phyloP scores from a whole-genome alignment of 2,888 invertebrate genomes.

The Diarsia mendica region DNA sequence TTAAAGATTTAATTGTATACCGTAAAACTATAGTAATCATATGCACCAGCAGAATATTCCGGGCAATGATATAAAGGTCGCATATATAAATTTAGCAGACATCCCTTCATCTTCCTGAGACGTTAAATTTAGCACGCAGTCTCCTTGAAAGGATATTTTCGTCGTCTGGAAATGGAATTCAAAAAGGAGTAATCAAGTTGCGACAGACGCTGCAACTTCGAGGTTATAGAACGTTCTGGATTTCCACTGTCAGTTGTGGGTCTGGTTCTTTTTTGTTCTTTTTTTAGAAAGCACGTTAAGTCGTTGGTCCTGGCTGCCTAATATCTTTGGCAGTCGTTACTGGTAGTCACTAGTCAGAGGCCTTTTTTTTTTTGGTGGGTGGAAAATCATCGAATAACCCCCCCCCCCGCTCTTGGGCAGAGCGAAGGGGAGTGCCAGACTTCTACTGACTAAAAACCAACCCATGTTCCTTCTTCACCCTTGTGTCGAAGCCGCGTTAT shows the following conservation, averaged over 20 bases:
- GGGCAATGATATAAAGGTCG: constrained; percentile 26
- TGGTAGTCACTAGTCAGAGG: too few relatives aligned
- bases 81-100: constrained; percentile 16
- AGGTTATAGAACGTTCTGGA: background rate
- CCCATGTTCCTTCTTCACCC: too few relatives aligned
- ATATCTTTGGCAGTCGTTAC: too few relatives aligned
- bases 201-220: background rate
- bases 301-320: too few relatives aligned
- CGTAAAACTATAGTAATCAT: constrained; percentile 32
- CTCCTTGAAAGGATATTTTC: constrained; percentile 49
- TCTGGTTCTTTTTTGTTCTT: background rate
- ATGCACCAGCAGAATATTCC: background rate
- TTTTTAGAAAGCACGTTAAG: too few relatives aligned
- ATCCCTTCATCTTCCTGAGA: constrained; percentile 36
- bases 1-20: constrained; percentile 29
- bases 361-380: too few relatives aligned
- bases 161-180: constrained; percentile 21
- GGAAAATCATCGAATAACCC: too few relatives aligned
- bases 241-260: background rate
- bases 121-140: constrained; percentile 20
- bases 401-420: too few relatives aligned
- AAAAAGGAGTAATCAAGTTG: background rate
- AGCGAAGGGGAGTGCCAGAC: too few relatives aligned
- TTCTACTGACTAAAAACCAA: too few relatives aligned
- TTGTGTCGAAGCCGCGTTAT: too few relatives aligned